Percentiles rank a stretch among this genome's conserved stretches.
Conservation (phyloP, 2,888 invertebrate species). For the Theretra japonica region DNA sequence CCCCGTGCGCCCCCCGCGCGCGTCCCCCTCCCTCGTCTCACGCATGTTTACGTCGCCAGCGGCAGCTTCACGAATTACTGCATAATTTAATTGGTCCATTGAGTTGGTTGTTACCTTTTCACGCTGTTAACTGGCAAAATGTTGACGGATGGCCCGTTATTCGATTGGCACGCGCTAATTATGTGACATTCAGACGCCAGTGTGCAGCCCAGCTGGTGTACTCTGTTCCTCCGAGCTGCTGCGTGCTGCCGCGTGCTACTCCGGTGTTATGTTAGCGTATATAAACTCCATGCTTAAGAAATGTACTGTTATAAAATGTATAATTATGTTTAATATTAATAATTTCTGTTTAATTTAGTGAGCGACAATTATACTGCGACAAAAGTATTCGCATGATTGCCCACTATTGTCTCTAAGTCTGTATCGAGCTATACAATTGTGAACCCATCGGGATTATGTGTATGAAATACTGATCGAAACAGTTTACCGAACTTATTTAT, state of each 20-base stretch:
- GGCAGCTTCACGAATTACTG: slow-evolving; percentile 81
- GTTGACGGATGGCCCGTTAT: slow-evolving; percentile 71
- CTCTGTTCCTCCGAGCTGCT: background rate
- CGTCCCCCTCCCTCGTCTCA: slow-evolving; percentile 66
- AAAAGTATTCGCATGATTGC: no score
- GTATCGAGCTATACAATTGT: no score
- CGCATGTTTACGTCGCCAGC: slow-evolving; percentile 83
- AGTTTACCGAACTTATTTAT: no score
- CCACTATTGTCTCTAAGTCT: no score
- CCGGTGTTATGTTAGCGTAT: background rate
- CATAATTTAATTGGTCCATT: slow-evolving; percentile 85
- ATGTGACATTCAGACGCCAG: slow-evolving; percentile 37
- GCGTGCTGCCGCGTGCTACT: background rate
- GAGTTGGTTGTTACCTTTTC: slow-evolving; percentile 80
- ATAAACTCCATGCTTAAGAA: no score
- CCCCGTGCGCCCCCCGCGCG: slow-evolving; percentile 60
- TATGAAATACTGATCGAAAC: no score
- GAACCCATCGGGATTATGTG: no score
- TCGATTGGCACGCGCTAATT: slow-evolving; percentile 70
- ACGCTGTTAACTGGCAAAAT: slow-evolving; percentile 72
- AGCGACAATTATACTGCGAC: no score
- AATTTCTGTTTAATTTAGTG: no score
- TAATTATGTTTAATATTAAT: no score
- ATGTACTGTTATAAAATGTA: no score
- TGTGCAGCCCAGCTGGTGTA: background rate